A percentile compares a stretch with the other conserved stretches of the same genome.
Evolutionary conservation across 2,888 invertebrate species (phyloP).

Genomic region (Sphecodes monilicornis): DNA sequence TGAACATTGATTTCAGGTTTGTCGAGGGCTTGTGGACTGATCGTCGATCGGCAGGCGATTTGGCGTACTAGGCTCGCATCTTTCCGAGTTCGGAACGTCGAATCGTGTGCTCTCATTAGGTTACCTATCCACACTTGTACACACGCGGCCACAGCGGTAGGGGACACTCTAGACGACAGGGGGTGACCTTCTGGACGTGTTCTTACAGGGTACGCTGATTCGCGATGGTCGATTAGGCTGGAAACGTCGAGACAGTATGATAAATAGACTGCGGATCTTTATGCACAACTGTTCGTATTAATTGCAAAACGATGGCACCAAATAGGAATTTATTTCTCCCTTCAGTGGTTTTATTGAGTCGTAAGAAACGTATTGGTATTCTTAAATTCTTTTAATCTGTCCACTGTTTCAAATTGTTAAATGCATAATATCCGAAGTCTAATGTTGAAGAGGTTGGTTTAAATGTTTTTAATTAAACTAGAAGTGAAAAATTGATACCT

Average conservation of each 20-base stretch:
- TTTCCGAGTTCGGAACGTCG: conserved; percentile 13
- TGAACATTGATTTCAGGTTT: not conserved
- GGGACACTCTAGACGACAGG: not conserved
- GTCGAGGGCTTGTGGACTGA: not conserved
- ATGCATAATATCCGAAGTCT: too few relatives aligned
- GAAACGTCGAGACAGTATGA: not conserved
- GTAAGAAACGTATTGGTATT: too few relatives aligned
- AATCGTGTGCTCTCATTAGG: not conserved
- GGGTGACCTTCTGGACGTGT: not conserved
- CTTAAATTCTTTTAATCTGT: too few relatives aligned
- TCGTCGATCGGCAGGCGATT: not conserved
- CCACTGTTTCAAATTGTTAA: too few relatives aligned
- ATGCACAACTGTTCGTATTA: too few relatives aligned
- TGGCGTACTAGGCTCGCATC: not conserved
- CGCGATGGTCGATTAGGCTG: not conserved
- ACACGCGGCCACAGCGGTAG: not conserved
- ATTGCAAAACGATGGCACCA: not conserved
- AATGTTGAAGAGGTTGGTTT: too few relatives aligned
- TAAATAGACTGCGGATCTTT: too few relatives aligned
- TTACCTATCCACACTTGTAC: not conserved
- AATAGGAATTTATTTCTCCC: not conserved
- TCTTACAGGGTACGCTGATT: conserved; percentile 5
- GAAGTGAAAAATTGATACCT: too few relatives aligned
- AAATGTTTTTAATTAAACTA: too few relatives aligned
- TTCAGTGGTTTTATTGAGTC: too few relatives aligned